A percentile compares a stretch with the other conserved stretches of the same genome.
Evolutionary conservation across 2,113 vertebrate species (phyloP).

Genomic region (Macrotis lagotis): DNA sequence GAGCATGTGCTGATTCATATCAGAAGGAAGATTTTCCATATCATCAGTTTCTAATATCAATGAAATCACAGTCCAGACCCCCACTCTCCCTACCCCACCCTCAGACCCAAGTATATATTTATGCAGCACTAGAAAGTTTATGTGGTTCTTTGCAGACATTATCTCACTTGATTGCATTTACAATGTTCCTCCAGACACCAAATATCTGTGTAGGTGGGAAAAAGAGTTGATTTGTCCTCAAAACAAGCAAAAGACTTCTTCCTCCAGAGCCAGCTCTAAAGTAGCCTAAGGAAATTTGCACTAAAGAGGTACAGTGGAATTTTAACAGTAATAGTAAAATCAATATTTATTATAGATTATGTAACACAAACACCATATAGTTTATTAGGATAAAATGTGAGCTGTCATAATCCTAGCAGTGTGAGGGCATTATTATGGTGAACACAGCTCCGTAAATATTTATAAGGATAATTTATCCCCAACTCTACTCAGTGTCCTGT

Average conservation of each 20-base stretch:
- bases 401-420: constrained; percentile 4
- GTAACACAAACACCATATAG: constrained; percentile 25
- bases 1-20: not conserved
- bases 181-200: not conserved
- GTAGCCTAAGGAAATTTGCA: not conserved
- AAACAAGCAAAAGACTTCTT: not conserved
- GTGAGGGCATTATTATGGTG: constrained; percentile 24
- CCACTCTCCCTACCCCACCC: not conserved
- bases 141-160: not conserved
- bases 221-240: not conserved
- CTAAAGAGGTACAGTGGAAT: constrained; percentile 42
- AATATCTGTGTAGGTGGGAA: not conserved
- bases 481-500: not conserved
- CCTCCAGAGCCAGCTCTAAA: not conserved
- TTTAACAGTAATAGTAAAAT: not conserved
- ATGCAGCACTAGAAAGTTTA: not conserved
- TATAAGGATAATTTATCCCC: not conserved
- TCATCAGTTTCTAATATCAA: not conserved
- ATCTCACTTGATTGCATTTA: not conserved
- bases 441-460: constrained; percentile 46
- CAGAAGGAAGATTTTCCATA: too few relatives aligned
- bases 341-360: constrained; percentile 26
- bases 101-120: not conserved
- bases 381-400: constrained; percentile 52
- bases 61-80: not conserved